Conservation (phyloP, 2,113 vertebrate genomes). For the Carollia perspicillata region DNA sequence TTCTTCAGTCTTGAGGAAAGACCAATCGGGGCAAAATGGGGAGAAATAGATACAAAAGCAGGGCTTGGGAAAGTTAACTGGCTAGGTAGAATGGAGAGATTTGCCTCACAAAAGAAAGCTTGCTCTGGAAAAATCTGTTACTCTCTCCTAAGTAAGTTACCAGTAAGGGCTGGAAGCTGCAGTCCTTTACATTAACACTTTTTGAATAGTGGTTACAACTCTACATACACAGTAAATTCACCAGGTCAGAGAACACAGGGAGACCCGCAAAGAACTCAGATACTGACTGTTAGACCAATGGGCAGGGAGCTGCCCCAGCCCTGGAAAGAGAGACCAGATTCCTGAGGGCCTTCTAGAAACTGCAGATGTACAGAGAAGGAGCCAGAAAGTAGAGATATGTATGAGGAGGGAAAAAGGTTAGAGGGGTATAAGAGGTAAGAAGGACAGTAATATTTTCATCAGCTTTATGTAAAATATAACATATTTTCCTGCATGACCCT, state of each 20-base stretch:
- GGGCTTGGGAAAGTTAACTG: background rate
- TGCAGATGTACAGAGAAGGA: background rate
- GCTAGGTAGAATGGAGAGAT: background rate
- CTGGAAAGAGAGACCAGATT: background rate
- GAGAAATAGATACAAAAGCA: background rate
- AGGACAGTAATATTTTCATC: background rate
- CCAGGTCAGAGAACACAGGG: background rate
- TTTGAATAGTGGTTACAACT: background rate
- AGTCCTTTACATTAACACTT: background rate
- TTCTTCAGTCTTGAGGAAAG: slow-evolving; percentile 32
- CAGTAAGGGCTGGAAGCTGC: background rate
- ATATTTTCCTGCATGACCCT: background rate
- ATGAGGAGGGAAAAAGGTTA: background rate
- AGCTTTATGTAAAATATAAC: background rate
- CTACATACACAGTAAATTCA: background rate
- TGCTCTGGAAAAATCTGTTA: background rate
- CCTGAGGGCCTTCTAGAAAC: background rate
- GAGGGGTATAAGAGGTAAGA: background rate
- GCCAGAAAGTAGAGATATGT: background rate
- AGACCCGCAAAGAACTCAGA: background rate
- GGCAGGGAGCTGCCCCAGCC: background rate
- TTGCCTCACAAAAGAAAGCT: background rate
- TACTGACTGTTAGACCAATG: background rate
- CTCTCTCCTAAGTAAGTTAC: background rate
- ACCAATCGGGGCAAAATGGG: background rate